A percentile compares a stretch with the other conserved stretches of the same genome.
These are phyloP conservation scores for Drusus annulatus DNA, from an alignment of 1,140 invertebrate genomes.

Conservation along the genomic window DNA sequence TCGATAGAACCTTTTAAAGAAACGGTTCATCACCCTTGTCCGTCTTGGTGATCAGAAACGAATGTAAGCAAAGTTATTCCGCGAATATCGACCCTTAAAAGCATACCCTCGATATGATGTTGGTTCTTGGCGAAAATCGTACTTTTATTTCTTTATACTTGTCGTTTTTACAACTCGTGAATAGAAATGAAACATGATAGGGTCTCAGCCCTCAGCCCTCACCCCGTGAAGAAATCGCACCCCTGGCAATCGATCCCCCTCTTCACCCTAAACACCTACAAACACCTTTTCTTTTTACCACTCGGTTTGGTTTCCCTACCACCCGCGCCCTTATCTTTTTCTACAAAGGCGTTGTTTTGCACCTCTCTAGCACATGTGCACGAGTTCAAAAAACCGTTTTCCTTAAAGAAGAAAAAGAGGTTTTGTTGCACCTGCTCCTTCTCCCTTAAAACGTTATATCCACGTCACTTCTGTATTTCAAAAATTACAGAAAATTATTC, in stretches of 20 bases:
- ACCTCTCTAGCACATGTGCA: too few relatives aligned
- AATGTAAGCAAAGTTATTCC: not conserved
- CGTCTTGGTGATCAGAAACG: too few relatives aligned
- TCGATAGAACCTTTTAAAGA: too few relatives aligned
- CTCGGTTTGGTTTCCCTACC: not conserved
- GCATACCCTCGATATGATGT: not conserved
- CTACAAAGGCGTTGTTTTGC: too few relatives aligned
- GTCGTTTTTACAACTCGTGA: not conserved
- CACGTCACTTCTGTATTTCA: not conserved
- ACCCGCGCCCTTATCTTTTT: too few relatives aligned
- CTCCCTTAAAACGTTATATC: too few relatives aligned
- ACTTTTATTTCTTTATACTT: conserved; percentile 3
- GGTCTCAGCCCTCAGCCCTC: not conserved
- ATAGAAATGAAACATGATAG: conserved; percentile 14
- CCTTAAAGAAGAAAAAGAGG: too few relatives aligned
- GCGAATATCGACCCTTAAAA: conserved; percentile 9
- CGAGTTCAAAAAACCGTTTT: too few relatives aligned
- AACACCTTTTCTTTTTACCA: conserved; percentile 11
- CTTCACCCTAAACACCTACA: not conserved
- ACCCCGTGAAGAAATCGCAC: conserved; percentile 12
- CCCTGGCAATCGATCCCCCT: not conserved
- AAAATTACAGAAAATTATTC: not conserved
- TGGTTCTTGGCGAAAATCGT: not conserved
- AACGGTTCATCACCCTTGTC: too few relatives aligned
- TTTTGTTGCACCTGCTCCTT: too few relatives aligned